Evolutionary conservation across 2,113 vertebrate genomes (phyloP), one percentile per base, ranked within the genome.

Genomic region (Ophthalmolycus amberensis): DNA sequence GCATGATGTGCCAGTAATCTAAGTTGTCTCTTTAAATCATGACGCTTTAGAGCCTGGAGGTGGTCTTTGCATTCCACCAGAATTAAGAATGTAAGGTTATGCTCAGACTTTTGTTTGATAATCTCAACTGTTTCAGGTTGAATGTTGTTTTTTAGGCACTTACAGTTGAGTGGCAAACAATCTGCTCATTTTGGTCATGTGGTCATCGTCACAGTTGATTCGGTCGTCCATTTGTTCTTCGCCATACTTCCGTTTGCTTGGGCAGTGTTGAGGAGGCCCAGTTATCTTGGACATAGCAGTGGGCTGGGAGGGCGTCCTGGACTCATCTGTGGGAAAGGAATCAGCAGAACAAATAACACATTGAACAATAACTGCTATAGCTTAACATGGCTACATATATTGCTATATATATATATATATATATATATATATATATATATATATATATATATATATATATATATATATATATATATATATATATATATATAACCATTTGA

Each of bases 171-270:
- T 95, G 80, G 90, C 96, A 93, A 98, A 97, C 94, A 98, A 93
- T 73, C 97, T 96, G 93, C 96, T 98, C 95, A 98, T 97, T 96
- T 99, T 99, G 82, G 96, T 94, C 91, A 96, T 94, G 18, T 97
- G 98, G 89, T 98, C 97, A 0, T 94, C 96, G 58, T 98, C 97
- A 91, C 96, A 97, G 94, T 96, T 96, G 27, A 96, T 93, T 76
- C 95, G 94, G 42, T 97, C 96, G 0, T 97, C 96, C 75, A 95
- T 96, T 63, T 97, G 97, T 92, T 98, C 97, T 89, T 96, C 93
- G 29, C 95, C 95, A 91, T 97, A 97, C 93, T 97, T 99, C 79
- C 98, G 95, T 94, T 99, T 99, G 93, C 92, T 96, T 66, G 97
- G 97, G 89, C 98, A 98, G 90, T 96, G 96, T 32, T 96, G 94